Percentiles rank a stretch among this genome's conserved stretches.
These are phyloP conservation scores for Lycorma delicatula DNA, from an alignment of 1,140 invertebrate species.

Conservation along the genomic window DNA sequence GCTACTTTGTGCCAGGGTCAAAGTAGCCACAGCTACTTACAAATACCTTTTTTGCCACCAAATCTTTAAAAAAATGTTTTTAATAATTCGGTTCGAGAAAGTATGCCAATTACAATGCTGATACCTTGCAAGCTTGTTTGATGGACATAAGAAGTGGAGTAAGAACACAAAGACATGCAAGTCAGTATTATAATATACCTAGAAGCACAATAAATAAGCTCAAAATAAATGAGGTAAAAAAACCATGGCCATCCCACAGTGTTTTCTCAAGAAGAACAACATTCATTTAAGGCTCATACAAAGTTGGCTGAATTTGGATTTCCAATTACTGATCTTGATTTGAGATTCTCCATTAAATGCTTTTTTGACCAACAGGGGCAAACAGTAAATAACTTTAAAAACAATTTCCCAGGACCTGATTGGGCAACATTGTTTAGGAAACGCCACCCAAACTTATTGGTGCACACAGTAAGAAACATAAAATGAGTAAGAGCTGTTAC, in stretches of 20 bases:
- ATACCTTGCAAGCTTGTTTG: conserved; percentile 11
- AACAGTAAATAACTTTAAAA: conserved; percentile 22
- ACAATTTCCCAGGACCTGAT: conserved; percentile 32
- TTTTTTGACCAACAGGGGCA: conserved; percentile 7
- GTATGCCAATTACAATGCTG: conserved; percentile 13
- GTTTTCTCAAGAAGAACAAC: conserved; percentile 12
- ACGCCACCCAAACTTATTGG: conserved; percentile 25
- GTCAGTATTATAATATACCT: conserved; percentile 13
- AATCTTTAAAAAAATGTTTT: too few species aligned
- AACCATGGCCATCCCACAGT: conserved; percentile 13
- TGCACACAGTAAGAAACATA: conserved; percentile 30
- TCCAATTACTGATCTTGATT: conserved; percentile 11
- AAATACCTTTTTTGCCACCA: too few species aligned
- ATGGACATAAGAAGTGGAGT: conserved; percentile 12
- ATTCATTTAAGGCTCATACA: conserved; percentile 7
- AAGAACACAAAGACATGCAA: conserved; percentile 12
- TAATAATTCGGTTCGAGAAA: conserved; percentile 10
- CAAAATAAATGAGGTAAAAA: conserved; percentile 13
- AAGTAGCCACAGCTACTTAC: background rate
- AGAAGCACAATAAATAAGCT: conserved; percentile 19
- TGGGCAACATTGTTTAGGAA: conserved; percentile 30
- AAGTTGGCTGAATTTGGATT: conserved; percentile 14
- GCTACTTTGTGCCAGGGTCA: conserved; percentile 11
- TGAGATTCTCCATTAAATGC: conserved; percentile 10
- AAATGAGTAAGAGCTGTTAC: conserved; percentile 28